Conservation (phyloP, 1,140 invertebrate species). For the Eulimnadia texana region DNA sequence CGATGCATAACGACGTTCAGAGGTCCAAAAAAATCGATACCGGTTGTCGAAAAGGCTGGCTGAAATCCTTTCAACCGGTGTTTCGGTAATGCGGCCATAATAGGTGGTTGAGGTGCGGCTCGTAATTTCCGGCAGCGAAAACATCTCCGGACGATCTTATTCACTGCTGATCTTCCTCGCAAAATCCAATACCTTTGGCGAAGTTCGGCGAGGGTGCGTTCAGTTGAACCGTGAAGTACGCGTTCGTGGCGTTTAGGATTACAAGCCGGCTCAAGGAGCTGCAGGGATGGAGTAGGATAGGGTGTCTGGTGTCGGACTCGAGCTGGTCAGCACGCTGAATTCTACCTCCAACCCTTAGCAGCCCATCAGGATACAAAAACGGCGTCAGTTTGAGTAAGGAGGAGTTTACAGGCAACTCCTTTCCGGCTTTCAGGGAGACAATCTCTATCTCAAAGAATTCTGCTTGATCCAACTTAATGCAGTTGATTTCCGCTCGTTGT, state of each 20-base stretch:
- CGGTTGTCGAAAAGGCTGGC: no score
- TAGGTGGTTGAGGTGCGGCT: background rate
- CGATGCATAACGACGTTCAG: no score
- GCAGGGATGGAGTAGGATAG: background rate
- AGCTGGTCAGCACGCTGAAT: background rate
- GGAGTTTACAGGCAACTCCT: no score
- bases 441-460: no score
- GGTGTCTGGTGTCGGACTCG: background rate
- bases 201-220: conserved; percentile 9
- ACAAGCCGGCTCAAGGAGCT: background rate
- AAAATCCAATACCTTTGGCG: conserved; percentile 19
- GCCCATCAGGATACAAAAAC: background rate
- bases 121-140: conserved; percentile 11
- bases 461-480: no score
- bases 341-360: background rate
- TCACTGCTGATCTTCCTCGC: conserved; percentile 6
- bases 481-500: no score
- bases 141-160: conserved; percentile 3
- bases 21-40: no score
- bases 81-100: background rate
- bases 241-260: background rate
- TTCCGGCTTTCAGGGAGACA: no score
- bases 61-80: conserved; percentile 16
- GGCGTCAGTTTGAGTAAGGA: no score
- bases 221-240: background rate